A percentile compares a stretch with the other conserved stretches of the same genome.
Evolutionary conservation across 1,140 invertebrate species (phyloP).

Genomic region (Archegozetes longisetosus): DNA sequence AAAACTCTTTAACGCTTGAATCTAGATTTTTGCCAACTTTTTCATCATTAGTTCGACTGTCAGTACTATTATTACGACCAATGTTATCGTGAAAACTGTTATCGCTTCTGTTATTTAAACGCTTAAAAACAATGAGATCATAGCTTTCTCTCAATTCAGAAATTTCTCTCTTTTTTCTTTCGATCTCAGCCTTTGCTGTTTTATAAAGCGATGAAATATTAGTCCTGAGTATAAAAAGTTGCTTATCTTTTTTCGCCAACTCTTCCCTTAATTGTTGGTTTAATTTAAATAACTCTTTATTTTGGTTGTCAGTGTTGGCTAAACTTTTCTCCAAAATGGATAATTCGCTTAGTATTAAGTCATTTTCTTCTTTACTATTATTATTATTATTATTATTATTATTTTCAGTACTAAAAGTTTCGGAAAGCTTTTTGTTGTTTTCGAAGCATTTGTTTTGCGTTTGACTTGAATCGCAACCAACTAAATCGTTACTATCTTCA

Average conservation of each 20-base stretch:
- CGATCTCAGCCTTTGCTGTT: conserved; percentile 13
- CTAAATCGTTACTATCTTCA: not conserved
- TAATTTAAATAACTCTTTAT: not conserved
- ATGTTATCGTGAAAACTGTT: not conserved
- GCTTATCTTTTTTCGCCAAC: not conserved
- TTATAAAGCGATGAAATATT: conserved; percentile 16
- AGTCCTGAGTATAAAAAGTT: conserved; percentile 3
- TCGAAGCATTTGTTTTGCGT: not conserved
- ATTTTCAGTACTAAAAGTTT: not conserved
- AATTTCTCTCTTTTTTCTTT: conserved; percentile 12
- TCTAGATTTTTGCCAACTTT: too few species aligned
- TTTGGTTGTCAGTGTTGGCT: not conserved
- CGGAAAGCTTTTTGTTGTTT: not conserved
- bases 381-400: not conserved
- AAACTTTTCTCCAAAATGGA: not conserved
- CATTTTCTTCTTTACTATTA: not conserved
- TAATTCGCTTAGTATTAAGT: not conserved
- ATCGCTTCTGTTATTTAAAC: not conserved
- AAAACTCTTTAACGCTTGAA: too few species aligned
- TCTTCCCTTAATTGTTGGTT: not conserved
- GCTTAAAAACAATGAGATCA: not conserved
- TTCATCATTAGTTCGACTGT: not conserved
- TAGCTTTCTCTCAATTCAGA: not conserved
- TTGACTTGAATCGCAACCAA: not conserved
- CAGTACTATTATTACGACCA: not conserved